These are phyloP conservation scores for Conomelus anceps DNA, from an alignment of 2,888 invertebrate genomes.

Conservation along the genomic window DNA sequence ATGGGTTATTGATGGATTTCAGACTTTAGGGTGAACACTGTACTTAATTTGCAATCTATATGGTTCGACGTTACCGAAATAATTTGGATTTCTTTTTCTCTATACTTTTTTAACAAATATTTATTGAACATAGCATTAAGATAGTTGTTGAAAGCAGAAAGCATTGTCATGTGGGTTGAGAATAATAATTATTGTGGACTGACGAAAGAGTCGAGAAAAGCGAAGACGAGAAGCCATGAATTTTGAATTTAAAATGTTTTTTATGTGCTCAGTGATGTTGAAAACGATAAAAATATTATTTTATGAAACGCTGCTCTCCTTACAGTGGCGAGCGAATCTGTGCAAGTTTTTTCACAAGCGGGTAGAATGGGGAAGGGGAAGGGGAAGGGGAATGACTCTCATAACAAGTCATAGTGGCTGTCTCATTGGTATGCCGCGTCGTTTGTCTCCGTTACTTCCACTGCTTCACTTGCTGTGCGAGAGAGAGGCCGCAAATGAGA, in stretches of 20 bases:
- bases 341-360: not conserved
- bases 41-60: not conserved
- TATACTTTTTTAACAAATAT: not conserved
- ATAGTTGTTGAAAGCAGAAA: not conserved
- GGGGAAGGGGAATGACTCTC: not conserved
- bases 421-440: conserved; percentile 5
- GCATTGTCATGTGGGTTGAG: not conserved
- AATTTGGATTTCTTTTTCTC: not conserved
- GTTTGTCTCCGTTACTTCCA: conserved; percentile 1
- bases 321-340: not conserved
- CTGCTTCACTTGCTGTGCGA: not conserved
- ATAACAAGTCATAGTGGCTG: not conserved
- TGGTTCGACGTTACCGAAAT: not conserved
- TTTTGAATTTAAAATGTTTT: conserved; percentile 21
- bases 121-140: not conserved
- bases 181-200: not conserved
- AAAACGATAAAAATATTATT: conserved; percentile 25
- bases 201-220: not conserved
- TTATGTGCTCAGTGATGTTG: conserved; percentile 25
- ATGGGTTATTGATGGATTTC: not conserved
- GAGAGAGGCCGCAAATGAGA: not conserved
- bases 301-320: conserved; percentile 1
- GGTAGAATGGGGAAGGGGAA: not conserved
- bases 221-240: not conserved
- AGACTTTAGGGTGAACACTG: not conserved